These are phyloP conservation scores for Vipera latastei DNA, from an alignment of 2,797 vertebrate species.

Conservation along the genomic window DNA sequence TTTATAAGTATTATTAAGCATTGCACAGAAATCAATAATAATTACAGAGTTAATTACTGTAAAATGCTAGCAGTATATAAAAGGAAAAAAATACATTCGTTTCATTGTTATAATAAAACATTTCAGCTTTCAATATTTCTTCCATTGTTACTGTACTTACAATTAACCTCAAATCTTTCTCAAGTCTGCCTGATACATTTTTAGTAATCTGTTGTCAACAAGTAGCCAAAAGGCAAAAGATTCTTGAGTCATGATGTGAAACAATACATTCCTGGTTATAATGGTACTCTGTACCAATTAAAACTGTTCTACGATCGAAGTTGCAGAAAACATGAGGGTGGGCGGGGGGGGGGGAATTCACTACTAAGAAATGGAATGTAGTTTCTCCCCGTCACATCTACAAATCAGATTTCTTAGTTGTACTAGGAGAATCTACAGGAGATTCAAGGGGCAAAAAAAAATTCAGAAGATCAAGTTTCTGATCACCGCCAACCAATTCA, in stretches of 20 bases:
- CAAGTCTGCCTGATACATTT: neutral
- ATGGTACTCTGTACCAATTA: neutral
- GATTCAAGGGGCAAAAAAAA: neutral
- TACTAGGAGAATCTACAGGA: neutral
- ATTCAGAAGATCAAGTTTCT: neutral
- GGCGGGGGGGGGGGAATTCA: neutral
- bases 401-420: neutral
- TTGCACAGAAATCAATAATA: neutral
- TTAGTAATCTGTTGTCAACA: neutral
- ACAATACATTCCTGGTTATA: neutral
- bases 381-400: neutral
- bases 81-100: neutral
- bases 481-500: neutral
- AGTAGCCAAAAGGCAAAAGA: neutral
- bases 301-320: neutral
- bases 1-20: neutral
- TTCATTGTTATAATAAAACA: neutral
- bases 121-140: neutral
- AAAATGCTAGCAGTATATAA: neutral
- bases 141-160: neutral
- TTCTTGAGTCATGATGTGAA: neutral
- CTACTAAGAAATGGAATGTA: neutral
- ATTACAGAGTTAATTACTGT: neutral
- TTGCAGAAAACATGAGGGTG: neutral
- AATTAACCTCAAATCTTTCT: neutral